phyloP scores from a whole-genome alignment of 2,797 vertebrate genomes.

The Megalops cyprinoides region DNA sequence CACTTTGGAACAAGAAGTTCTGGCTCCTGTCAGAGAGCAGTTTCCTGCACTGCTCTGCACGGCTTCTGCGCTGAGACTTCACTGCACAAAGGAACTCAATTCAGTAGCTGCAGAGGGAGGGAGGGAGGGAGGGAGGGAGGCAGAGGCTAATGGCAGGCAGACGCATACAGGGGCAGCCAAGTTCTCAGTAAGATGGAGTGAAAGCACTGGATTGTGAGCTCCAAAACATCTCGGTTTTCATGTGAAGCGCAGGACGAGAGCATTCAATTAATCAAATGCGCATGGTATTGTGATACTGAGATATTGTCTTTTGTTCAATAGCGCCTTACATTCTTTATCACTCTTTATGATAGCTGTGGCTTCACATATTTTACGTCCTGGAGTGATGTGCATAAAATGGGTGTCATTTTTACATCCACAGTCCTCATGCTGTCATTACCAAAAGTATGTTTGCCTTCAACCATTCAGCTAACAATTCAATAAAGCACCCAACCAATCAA shows the following conservation, averaged over 20 bases:
- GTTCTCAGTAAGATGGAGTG: neutral
- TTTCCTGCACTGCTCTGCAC: neutral
- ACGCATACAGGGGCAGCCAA: neutral
- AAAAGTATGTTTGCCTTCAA: too few species aligned
- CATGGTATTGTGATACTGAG: too few species aligned
- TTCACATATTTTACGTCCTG: too few species aligned
- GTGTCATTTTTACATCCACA: too few species aligned
- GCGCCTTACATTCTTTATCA: too few species aligned
- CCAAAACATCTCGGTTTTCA: neutral
- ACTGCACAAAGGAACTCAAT: conserved; percentile 28
- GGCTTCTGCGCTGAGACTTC: conserved; percentile 5
- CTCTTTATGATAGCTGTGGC: too few species aligned
- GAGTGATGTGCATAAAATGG: too few species aligned
- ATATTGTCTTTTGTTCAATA: too few species aligned
- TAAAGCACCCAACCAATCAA: too few species aligned
- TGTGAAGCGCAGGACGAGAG: neutral
- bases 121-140: conserved; percentile 17
- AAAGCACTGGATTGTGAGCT: neutral
- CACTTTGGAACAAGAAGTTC: conserved; percentile 14
- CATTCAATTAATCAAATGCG: neutral
- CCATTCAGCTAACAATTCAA: too few species aligned
- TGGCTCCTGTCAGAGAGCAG: conserved; percentile 3
- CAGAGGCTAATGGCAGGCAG: conserved; percentile 21
- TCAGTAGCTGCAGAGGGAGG: conserved; percentile 38
- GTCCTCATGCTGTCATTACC: too few species aligned